These are phyloP conservation scores for Brachypteracias leptosomus DNA, from an alignment of 2,113 vertebrate species.

Conservation along the genomic window DNA sequence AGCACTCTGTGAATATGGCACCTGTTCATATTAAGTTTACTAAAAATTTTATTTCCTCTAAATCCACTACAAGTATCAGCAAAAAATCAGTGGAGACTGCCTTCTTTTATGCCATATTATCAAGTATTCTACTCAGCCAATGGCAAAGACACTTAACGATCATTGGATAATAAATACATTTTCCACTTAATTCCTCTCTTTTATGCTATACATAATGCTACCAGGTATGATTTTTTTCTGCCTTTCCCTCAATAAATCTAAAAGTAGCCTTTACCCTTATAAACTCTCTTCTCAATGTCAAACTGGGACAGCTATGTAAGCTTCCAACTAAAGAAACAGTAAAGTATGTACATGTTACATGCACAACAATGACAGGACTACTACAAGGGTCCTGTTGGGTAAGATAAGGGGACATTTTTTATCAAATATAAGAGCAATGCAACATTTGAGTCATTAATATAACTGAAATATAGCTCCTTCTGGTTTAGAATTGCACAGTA, in stretches of 20 bases:
- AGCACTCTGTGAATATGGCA: neutral
- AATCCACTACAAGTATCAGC: neutral
- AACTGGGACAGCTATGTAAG: neutral
- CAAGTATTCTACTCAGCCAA: neutral
- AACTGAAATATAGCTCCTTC: neutral
- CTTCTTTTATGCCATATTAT: neutral
- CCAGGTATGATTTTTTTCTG: neutral
- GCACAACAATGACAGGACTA: neutral
- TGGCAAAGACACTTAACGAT: neutral
- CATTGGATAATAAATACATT: neutral
- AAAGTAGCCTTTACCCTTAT: neutral
- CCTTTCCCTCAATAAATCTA: neutral
- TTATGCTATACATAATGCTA: neutral
- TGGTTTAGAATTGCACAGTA: neutral
- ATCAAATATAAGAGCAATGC: neutral
- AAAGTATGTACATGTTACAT: neutral
- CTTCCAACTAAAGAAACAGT: neutral
- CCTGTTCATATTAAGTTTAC: neutral
- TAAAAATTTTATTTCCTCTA: neutral
- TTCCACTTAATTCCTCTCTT: neutral
- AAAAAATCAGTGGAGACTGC: neutral
- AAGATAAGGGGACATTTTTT: neutral
- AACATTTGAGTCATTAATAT: neutral
- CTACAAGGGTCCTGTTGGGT: rapidly evolving
- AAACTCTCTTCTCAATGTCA: neutral